Conservation (phyloP, 2,888 invertebrate species). For the Nasonovia ribisnigri region DNA sequence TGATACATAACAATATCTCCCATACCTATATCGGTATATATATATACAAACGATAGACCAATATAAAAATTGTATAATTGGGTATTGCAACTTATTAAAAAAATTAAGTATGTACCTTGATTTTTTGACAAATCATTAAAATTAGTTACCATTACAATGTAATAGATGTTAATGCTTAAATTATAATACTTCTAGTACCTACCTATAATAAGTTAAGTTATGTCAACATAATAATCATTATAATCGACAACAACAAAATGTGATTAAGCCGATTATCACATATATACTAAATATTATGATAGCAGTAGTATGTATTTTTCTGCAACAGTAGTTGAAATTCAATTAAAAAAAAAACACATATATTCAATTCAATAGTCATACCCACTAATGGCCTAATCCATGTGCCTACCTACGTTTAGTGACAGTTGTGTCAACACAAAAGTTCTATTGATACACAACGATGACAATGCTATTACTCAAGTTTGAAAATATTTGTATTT, state of each 20-base stretch:
- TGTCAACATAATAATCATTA: neutral
- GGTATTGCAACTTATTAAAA: neutral
- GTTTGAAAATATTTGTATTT: neutral
- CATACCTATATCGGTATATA: neutral
- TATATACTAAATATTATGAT: neutral
- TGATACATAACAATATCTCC: neutral
- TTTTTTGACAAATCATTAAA: neutral
- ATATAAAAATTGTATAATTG: neutral
- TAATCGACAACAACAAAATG: neutral
- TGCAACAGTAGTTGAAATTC: neutral
- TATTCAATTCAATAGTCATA: neutral
- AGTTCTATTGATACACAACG: neutral
- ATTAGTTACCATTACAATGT: neutral
- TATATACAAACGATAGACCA: neutral
- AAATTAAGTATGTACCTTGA: neutral
- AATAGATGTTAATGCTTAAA: neutral
- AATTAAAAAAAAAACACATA: neutral
- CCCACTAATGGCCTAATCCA: neutral
- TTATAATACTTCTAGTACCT: neutral
- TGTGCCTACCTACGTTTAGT: neutral
- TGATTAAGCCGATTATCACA: neutral
- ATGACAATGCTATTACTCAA: neutral
- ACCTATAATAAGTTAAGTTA: neutral
- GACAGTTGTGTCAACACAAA: slow-evolving; percentile 6
- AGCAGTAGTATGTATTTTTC: neutral